phyloP scores from a whole-genome alignment of 2,888 invertebrate genomes.

The Thyatira batis region DNA sequence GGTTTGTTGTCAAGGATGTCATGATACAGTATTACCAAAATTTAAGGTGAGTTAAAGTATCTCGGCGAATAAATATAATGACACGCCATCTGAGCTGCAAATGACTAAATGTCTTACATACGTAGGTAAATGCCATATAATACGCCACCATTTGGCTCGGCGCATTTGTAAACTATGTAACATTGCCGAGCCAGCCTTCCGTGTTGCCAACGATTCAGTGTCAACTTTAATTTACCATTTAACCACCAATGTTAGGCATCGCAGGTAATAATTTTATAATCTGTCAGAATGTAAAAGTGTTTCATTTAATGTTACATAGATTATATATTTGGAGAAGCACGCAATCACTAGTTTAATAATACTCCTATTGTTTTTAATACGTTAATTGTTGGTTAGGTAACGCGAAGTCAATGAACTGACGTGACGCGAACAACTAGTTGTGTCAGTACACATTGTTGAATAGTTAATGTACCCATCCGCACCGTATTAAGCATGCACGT shows the following conservation, averaged over 20 bases:
- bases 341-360: not conserved
- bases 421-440: too few relatives aligned
- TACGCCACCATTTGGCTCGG: not conserved
- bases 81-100: not conserved
- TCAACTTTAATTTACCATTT: constrained; percentile 10
- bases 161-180: not conserved
- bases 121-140: not conserved
- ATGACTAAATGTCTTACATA: not conserved
- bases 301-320: not conserved
- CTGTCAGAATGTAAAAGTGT: constrained; percentile 3
- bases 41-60: too few relatives aligned
- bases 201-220: constrained; percentile 6
- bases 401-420: too few relatives aligned
- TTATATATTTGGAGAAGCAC: not conserved
- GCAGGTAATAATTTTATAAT: constrained; percentile 1
- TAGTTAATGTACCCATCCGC: too few relatives aligned
- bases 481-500: too few relatives aligned
- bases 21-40: too few relatives aligned
- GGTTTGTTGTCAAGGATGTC: too few relatives aligned
- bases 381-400: not conserved
- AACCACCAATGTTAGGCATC: constrained; percentile 5
- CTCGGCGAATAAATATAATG: too few relatives aligned
- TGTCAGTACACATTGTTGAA: too few relatives aligned
- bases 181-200: constrained; percentile 1
- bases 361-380: not conserved